Evolutionary conservation across 2,888 invertebrate species (phyloP), one percentile per base, ranked within the genome.

Genomic region (Nasonovia ribisnigri): DNA sequence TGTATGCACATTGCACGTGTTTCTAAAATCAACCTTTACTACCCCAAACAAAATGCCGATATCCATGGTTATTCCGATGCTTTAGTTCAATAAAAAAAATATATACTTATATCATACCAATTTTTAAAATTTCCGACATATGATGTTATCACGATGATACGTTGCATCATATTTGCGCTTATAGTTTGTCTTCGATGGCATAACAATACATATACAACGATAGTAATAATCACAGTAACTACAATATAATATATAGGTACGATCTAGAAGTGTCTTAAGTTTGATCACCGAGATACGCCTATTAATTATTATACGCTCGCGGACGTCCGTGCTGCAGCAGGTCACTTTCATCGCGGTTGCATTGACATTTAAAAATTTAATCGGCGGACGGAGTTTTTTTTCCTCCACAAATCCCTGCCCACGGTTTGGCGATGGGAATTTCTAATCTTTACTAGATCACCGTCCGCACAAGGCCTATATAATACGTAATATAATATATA

Each of bases 401-500:
- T 20, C 4, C n/a, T 77, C 67, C 5, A 36, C 77, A 77, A 77
- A 86, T 46, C 86, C 46, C 43, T 46, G 29, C 29, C 86, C 86
- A 43, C 86, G 43, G 26, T 86, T 86, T 13, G 43, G 43, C 43
- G 42, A 60, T 46, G 20, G 36, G 29, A 67, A 67, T 67, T 90
- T 36, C 11, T 48, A 46, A 67, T 67, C 26, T 89, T 60, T 36
- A 48, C 67, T 90, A 67, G 67, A 90, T 90, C 67, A 90, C 46
- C 46, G 54, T 43, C 24, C 67, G 67, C 67, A 20, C 88, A 46
- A 67, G 67, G 90, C 90, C 90, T 46, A 26, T 46, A 26, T 77
- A 77, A 60, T 36, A 77, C 77, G n/a, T n/a, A n/a, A n/a, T n/a
- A n/a, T n/a, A n/a, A n/a, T n/a, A 8, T 36, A 77, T 36, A 77